Conservation (phyloP, 2,797 vertebrate genomes). For the Spea hammondii region DNA sequence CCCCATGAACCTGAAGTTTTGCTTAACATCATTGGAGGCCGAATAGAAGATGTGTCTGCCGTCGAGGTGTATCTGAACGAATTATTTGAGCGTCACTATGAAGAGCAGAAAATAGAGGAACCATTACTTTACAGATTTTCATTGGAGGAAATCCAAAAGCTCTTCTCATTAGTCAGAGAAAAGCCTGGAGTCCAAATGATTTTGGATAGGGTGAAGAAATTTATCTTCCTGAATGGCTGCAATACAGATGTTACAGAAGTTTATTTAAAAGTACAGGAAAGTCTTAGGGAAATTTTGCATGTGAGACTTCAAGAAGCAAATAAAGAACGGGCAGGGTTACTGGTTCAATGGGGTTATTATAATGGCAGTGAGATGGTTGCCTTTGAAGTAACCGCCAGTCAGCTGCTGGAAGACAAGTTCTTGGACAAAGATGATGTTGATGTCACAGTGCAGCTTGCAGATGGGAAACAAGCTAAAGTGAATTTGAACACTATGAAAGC, state of each 20-base stretch:
- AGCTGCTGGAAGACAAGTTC: slow-evolving; percentile 5
- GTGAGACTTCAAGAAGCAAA: neutral
- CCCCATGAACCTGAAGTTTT: neutral
- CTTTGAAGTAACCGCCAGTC: slow-evolving; percentile 7
- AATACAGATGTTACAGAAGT: neutral
- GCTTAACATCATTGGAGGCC: slow-evolving; percentile 3
- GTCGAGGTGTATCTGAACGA: neutral
- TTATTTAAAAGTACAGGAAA: neutral
- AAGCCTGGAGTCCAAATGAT: slow-evolving; percentile 11
- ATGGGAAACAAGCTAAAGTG: slow-evolving; percentile 4
- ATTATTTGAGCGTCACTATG: slow-evolving; percentile 18
- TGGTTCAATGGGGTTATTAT: slow-evolving; percentile 19
- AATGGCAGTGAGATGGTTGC: neutral
- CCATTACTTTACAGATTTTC: slow-evolving; percentile 11
- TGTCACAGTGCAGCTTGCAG: slow-evolving; percentile 8
- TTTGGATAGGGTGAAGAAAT: neutral
- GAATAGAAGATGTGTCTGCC: slow-evolving; percentile 3
- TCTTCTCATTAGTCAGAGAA: slow-evolving; percentile 14
- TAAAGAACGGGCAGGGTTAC: neutral
- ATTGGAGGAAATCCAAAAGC: slow-evolving; percentile 1
- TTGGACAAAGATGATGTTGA: neutral
- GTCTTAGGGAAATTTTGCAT: neutral
- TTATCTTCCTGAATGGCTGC: slow-evolving; percentile 4
- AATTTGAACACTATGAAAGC: slow-evolving; percentile 15
- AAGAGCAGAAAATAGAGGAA: slow-evolving; percentile 10